Evolutionary conservation across 2,888 invertebrate genomes (phyloP).

Genomic region (Diabrotica balteata): DNA sequence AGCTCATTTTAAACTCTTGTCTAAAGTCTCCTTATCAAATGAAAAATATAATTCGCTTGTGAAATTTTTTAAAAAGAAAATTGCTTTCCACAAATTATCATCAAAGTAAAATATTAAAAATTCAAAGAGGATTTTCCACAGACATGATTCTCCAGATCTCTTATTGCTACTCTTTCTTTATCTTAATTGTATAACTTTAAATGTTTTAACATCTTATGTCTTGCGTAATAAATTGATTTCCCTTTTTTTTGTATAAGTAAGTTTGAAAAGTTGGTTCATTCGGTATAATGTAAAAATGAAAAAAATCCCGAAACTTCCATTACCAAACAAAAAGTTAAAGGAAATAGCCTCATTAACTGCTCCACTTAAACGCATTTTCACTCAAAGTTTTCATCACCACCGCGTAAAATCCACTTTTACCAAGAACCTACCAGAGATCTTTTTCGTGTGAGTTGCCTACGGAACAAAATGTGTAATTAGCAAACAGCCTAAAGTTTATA

Average conservation of each 20-base stretch:
- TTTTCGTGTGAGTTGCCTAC: neutral
- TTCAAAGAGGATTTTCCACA: too few relatives aligned
- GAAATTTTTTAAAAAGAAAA: too few relatives aligned
- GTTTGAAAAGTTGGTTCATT: slow-evolving; percentile 2
- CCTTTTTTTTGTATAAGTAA: neutral
- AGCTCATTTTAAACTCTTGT: too few relatives aligned
- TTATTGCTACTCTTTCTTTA: too few relatives aligned
- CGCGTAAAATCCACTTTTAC: neutral
- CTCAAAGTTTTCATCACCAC: slow-evolving; percentile 5
- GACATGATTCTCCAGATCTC: too few relatives aligned
- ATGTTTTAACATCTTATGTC: too few relatives aligned
- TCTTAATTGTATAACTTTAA: too few relatives aligned
- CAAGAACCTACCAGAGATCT: neutral
- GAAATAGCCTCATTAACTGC: slow-evolving; percentile 7
- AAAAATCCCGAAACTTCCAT: slow-evolving; percentile 6
- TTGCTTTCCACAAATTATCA: too few relatives aligned
- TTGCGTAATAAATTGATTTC: too few relatives aligned
- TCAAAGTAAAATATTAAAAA: too few relatives aligned
- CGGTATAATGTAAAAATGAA: slow-evolving; percentile 1
- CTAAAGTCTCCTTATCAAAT: too few relatives aligned
- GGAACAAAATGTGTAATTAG: neutral
- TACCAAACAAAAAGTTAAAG: slow-evolving; percentile 3
- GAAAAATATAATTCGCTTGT: too few relatives aligned
- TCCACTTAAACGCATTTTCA: slow-evolving; percentile 4
- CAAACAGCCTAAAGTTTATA: neutral